A percentile compares a stretch with the other conserved stretches of the same genome.
Conservation (phyloP, 2,113 vertebrate species). For the Calidris pugnax region DNA sequence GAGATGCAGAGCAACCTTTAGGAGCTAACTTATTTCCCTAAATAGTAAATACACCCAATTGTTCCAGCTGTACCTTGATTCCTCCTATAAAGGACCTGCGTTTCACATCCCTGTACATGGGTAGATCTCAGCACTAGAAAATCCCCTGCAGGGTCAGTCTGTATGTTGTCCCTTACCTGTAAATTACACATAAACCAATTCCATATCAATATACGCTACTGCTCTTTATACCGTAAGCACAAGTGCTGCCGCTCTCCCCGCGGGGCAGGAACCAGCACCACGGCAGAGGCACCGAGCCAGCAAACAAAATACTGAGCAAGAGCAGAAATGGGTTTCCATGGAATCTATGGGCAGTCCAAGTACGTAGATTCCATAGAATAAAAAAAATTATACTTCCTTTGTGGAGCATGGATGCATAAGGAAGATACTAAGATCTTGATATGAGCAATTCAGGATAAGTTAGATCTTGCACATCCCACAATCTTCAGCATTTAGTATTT, state of each 20-base stretch:
- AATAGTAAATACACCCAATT: background rate
- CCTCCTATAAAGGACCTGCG: background rate
- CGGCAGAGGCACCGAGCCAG: background rate
- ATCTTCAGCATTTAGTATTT: background rate
- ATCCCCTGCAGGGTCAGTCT: background rate
- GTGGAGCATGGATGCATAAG: background rate
- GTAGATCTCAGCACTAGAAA: background rate
- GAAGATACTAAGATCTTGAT: background rate
- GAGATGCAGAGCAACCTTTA: background rate
- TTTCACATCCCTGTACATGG: background rate
- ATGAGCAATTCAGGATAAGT: conserved; percentile 3
- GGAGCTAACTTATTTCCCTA: background rate
- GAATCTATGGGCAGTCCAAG: background rate
- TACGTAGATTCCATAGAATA: too few relatives aligned
- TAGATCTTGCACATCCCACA: background rate
- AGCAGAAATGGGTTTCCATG: background rate
- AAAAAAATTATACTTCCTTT: background rate
- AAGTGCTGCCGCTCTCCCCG: background rate
- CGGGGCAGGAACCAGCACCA: background rate
- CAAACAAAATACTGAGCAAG: background rate
- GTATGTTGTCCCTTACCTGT: background rate
- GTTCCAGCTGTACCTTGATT: background rate
- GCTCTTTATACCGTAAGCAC: background rate
- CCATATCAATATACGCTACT: background rate
- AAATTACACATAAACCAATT: background rate